phyloP scores from a whole-genome alignment of 1,140 invertebrate species.

The Melitaea cinxia region DNA sequence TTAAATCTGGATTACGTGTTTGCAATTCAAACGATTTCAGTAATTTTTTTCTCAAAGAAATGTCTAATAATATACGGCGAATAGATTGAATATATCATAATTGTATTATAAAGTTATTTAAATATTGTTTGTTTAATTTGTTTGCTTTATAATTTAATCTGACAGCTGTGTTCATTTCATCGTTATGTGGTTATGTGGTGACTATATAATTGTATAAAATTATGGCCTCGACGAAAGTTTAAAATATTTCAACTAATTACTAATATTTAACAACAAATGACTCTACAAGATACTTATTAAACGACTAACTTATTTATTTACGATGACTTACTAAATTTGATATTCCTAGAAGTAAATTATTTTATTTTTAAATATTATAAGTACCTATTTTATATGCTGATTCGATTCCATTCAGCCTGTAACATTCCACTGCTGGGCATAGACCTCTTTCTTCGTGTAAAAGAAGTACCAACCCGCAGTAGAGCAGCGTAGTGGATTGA shows the following conservation, averaged over 20 bases:
- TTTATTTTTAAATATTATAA: no score
- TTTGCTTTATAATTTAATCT: not conserved
- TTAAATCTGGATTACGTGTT: no score
- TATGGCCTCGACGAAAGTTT: not conserved
- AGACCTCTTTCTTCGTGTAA: no score
- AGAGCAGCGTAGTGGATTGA: no score
- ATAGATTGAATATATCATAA: no score
- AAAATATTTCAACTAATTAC: conserved; percentile 1
- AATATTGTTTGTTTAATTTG: not conserved
- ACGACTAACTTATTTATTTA: not conserved
- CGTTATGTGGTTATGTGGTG: not conserved
- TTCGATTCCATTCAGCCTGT: no score
- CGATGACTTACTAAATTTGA: not conserved
- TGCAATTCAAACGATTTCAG: no score
- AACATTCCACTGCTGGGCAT: no score
- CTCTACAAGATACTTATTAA: not conserved
- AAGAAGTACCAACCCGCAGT: no score
- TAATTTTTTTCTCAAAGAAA: no score
- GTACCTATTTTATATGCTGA: no score
- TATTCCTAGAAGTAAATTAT: not conserved
- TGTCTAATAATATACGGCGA: no score
- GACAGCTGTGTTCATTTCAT: not conserved
- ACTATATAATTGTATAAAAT: not conserved
- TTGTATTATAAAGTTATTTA: not conserved
- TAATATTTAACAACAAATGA: not conserved